Conservation (phyloP, 2,888 invertebrate genomes). For the Epinotia nisella region DNA sequence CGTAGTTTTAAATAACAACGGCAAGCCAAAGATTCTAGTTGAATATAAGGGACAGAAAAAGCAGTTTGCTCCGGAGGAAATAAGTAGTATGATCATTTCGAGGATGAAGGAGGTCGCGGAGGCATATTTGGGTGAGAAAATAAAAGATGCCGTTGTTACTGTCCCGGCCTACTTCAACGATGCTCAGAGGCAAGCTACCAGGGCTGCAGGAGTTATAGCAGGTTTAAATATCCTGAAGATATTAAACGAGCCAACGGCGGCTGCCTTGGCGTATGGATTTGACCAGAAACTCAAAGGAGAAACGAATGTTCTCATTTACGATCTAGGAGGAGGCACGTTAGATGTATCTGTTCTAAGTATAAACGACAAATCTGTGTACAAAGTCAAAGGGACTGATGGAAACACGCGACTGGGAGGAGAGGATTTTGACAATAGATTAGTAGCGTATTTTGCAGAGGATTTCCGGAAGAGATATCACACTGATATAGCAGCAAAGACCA, state of each 20-base stretch:
- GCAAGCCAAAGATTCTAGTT: constrained; percentile 68
- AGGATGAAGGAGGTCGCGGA: constrained; percentile 71
- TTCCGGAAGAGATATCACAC: constrained; percentile 61
- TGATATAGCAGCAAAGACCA: constrained; percentile 56
- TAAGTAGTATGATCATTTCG: constrained; percentile 69
- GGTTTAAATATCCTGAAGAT: constrained; percentile 68
- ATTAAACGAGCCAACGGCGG: constrained; percentile 71
- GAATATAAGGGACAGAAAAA: constrained; percentile 62
- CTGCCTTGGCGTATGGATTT: constrained; percentile 69
- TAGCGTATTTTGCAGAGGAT: constrained; percentile 68
- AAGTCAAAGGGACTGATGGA: constrained; percentile 68
- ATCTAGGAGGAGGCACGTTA: constrained; percentile 72
- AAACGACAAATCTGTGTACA: constrained; percentile 58
- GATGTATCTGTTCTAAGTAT: constrained; percentile 69
- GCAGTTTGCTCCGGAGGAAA: constrained; percentile 68
- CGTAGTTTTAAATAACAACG: constrained; percentile 61
- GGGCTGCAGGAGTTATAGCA: constrained; percentile 64
- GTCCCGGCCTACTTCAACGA: constrained; percentile 74
- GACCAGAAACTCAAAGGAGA: constrained; percentile 56
- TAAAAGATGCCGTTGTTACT: constrained; percentile 70
- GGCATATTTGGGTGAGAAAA: constrained; percentile 59
- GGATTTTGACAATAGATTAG: constrained; percentile 72
- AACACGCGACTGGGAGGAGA: constrained; percentile 69
- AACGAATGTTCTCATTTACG: constrained; percentile 65
- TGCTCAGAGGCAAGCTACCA: constrained; percentile 68